Evolutionary conservation across 2,113 vertebrate species (phyloP).

Genomic region (Myotis davidii): DNA sequence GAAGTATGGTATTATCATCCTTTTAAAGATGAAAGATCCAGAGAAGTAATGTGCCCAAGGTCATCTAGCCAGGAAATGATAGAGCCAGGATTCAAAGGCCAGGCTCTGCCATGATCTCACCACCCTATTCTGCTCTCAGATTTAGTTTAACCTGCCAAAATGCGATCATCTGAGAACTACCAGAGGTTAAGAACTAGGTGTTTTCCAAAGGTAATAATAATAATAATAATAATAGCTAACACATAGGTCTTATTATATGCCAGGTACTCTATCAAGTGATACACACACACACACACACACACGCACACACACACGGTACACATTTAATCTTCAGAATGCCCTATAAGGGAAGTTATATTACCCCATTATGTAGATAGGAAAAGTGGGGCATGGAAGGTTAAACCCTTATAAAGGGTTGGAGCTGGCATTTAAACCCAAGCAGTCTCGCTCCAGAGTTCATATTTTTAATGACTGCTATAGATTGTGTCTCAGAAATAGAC

Average conservation of each 20-base stretch:
- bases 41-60: not conserved
- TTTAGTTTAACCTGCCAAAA: not conserved
- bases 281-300: too few species aligned
- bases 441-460: not conserved
- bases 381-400: not conserved
- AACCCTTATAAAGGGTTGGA: not conserved
- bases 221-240: not conserved
- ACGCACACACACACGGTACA: not conserved
- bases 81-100: not conserved
- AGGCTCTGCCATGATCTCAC: not conserved
- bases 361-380: not conserved
- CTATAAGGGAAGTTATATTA: not conserved
- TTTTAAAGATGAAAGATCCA: not conserved
- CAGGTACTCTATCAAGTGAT: not conserved
- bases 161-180: not conserved
- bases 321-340: not conserved
- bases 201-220: not conserved
- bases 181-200: not conserved
- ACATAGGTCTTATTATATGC: not conserved
- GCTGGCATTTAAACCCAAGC: not conserved
- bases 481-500: not conserved
- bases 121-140: not conserved
- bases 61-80: not conserved
- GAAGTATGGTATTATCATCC: not conserved
- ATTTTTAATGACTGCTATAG: not conserved